A percentile compares a stretch with the other conserved stretches of the same genome.
These are phyloP conservation scores for Trichonephila inaurata DNA, from an alignment of 1,140 invertebrate species.

Conservation along the genomic window DNA sequence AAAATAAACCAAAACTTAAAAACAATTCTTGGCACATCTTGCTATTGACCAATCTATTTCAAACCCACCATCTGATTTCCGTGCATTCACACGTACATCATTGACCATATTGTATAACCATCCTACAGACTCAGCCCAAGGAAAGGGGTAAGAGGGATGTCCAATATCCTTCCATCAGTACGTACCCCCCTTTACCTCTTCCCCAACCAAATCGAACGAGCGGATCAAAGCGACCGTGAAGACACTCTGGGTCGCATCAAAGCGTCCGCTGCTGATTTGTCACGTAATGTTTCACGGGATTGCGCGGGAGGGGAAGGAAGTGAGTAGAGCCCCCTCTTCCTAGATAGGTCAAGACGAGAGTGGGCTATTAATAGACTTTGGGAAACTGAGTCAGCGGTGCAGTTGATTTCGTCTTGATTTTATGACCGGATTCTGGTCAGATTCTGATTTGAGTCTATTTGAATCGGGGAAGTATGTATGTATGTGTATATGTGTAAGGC, in stretches of 20 bases:
- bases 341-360: constrained; percentile 2
- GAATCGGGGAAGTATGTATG: background rate
- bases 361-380: background rate
- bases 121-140: background rate
- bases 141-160: background rate
- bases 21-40: no score
- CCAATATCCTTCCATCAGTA: background rate
- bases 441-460: background rate
- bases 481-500: no score
- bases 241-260: background rate
- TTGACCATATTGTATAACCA: background rate
- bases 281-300: background rate
- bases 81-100: no score
- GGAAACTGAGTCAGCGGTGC: constrained; percentile 23
- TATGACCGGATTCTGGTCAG: background rate
- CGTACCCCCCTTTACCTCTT: background rate
- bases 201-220: background rate
- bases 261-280: background rate
- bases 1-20: no score
- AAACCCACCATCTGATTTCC: no score
- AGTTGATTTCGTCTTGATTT: background rate
- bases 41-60: no score
- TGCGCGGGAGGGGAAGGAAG: background rate
- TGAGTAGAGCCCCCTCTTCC: background rate
- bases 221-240: constrained; percentile 8